A percentile compares a stretch with the other conserved stretches of the same genome.
phyloP scores from a whole-genome alignment of 2,113 vertebrate genomes.

The Poecile atricapillus region DNA sequence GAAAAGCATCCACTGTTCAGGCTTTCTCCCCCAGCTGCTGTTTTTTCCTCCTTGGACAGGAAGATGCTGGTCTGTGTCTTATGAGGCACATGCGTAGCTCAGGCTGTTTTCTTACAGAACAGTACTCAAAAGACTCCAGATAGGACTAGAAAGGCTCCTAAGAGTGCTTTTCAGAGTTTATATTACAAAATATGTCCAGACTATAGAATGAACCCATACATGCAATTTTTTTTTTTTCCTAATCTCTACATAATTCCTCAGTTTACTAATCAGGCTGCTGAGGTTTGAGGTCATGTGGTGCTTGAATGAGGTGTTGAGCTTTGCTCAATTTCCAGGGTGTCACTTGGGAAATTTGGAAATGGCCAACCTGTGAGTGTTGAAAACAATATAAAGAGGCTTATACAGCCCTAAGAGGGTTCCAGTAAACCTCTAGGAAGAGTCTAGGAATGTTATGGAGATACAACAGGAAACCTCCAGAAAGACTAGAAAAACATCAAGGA shows the following conservation, averaged over 20 bases:
- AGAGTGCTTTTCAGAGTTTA: background rate
- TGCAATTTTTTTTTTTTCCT: background rate
- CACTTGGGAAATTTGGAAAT: background rate
- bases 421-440: background rate
- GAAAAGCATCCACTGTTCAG: background rate
- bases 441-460: background rate
- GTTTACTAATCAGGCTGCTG: background rate
- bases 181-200: background rate
- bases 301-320: background rate
- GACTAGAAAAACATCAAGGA: background rate
- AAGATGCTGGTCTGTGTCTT: background rate
- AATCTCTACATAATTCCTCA: background rate
- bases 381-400: background rate
- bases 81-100: background rate
- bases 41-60: background rate
- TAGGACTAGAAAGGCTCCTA: background rate
- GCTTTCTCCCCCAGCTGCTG: background rate
- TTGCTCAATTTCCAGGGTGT: background rate
- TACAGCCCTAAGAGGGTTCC: background rate
- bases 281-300: fast-evolving
- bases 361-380: background rate
- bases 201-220: background rate
- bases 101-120: background rate
- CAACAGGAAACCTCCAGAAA: background rate
- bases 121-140: background rate